Evolutionary conservation across 2,113 vertebrate genomes (phyloP).

Genomic region (Erythrolamprus reginae): DNA sequence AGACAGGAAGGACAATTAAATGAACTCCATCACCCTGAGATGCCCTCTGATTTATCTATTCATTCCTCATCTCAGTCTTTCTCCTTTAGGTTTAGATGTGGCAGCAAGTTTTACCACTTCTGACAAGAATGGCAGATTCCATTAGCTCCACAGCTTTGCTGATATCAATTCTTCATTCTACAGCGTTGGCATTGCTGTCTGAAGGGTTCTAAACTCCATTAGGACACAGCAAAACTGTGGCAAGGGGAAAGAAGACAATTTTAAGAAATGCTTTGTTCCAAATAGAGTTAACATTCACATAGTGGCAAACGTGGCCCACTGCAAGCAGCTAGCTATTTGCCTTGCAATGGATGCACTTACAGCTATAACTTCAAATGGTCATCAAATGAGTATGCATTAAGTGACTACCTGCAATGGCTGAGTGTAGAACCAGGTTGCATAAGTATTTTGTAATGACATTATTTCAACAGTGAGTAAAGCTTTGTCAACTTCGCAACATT

Average conservation of each 20-base stretch:
- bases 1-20: slow-evolving; percentile 2
- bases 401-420: background rate
- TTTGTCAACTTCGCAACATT: background rate
- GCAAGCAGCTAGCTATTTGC: background rate
- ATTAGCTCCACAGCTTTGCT: slow-evolving; percentile 4
- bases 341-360: background rate
- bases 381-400: background rate
- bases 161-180: slow-evolving; percentile 18
- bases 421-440: background rate
- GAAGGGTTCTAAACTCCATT: background rate
- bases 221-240: background rate
- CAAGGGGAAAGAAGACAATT: background rate
- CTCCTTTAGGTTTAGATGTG: slow-evolving; percentile 6
- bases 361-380: background rate
- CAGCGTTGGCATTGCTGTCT: background rate
- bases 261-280: background rate
- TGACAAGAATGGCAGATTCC: slow-evolving; percentile 26
- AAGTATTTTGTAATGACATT: background rate
- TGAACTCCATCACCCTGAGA: slow-evolving; percentile 7
- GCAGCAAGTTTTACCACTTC: slow-evolving; percentile 4
- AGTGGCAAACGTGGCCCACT: background rate
- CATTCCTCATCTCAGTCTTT: slow-evolving; percentile 10
- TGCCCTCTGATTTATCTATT: background rate
- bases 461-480: background rate
- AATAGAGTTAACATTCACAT: background rate